A percentile compares a stretch with the other conserved stretches of the same genome.
phyloP scores from a whole-genome alignment of 2,888 invertebrate genomes.

The Zygothrica quintamaculata region DNA sequence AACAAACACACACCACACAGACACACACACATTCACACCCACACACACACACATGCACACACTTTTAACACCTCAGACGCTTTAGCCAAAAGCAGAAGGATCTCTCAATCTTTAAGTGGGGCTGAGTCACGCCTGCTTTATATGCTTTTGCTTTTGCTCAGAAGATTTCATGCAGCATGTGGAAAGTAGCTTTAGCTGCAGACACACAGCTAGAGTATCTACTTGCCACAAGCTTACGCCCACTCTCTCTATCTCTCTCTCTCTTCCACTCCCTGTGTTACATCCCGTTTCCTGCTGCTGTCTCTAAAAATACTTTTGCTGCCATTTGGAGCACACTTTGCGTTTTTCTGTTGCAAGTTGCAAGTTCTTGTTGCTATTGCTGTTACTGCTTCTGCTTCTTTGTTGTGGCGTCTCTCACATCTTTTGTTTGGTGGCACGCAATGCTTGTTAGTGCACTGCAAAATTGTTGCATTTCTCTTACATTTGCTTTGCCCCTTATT shows the following conservation, averaged over 20 bases:
- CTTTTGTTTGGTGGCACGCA: conserved; percentile 67
- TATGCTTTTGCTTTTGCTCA: conserved; percentile 17
- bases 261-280: not conserved
- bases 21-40: conserved; percentile 5
- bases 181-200: conserved; percentile 27
- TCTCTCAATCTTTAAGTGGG: conserved; percentile 59
- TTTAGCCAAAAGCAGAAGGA: conserved; percentile 24
- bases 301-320: conserved; percentile 68
- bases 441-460: conserved; percentile 64
- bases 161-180: conserved; percentile 42
- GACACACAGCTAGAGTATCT: conserved; percentile 42
- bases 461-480: conserved; percentile 55
- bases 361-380: conserved; percentile 3
- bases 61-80: conserved; percentile 26
- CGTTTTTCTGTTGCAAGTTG: conserved; percentile 15
- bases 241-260: conserved; percentile 3
- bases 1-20: conserved; percentile 3
- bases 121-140: conserved; percentile 45
- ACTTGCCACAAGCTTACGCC: conserved; percentile 20
- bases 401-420: conserved; percentile 46
- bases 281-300: conserved; percentile 56
- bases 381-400: conserved; percentile 32
- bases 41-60: conserved; percentile 9
- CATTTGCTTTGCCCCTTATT: conserved; percentile 1
- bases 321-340: conserved; percentile 63